Conservation (phyloP, 1,140 invertebrate genomes). For the Lycorma delicatula region DNA sequence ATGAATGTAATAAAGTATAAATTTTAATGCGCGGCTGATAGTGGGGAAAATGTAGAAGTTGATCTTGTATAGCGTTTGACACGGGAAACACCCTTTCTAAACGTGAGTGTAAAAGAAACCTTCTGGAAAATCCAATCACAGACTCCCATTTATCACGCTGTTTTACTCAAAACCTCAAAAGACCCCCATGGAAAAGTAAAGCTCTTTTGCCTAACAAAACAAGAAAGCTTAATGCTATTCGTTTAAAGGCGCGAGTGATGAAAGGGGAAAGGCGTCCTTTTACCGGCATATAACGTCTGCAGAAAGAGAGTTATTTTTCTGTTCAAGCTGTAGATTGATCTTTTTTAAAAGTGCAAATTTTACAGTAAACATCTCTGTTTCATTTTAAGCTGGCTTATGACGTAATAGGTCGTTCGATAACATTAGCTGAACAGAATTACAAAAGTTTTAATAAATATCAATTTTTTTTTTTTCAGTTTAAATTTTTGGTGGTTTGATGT, state of each 20-base stretch:
- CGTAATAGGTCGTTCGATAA: no score
- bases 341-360: conserved; percentile 1
- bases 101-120: background rate
- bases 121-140: conserved; percentile 2
- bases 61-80: no score
- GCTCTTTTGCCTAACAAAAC: conserved; percentile 7
- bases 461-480: no score
- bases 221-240: conserved; percentile 6
- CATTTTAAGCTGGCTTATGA: no score
- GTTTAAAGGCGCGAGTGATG: background rate
- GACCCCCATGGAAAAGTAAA: background rate
- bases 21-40: no score
- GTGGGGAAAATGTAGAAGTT: no score
- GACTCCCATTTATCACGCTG: background rate
- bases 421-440: no score
- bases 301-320: background rate
- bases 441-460: no score
- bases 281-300: background rate
- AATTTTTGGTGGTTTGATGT: no score
- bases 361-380: background rate
- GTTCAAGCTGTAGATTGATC: background rate
- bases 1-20: no score
- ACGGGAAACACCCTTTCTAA: no score
- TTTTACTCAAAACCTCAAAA: conserved; percentile 1
- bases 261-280: background rate